Conservation (phyloP, 2,113 vertebrate genomes). For the Xyliphius kryptos region DNA sequence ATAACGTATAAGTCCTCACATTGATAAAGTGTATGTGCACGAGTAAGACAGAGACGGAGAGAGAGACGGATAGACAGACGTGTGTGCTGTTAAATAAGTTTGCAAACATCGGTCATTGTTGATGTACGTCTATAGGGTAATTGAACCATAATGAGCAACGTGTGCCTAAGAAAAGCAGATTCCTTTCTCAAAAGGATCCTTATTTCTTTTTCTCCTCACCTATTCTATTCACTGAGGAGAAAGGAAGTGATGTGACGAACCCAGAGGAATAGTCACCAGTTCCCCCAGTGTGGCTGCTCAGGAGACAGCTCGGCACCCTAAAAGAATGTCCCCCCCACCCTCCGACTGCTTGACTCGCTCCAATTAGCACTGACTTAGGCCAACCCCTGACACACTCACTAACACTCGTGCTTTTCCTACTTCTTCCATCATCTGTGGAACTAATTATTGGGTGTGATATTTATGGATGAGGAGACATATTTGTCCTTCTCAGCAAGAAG, state of each 20-base stretch:
- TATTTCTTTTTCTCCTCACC: conserved; percentile 14
- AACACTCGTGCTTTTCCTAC: conserved; percentile 1
- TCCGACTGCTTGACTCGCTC: conserved; percentile 68
- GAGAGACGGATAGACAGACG: no score
- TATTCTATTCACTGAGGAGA: conserved; percentile 38
- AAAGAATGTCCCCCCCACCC: conserved; percentile 70
- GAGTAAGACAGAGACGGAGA: no score
- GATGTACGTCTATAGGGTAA: conserved; percentile 47
- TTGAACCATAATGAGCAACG: conserved; percentile 64
- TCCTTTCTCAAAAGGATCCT: conserved; percentile 51
- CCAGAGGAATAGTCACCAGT: conserved; percentile 35
- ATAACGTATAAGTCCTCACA: no score
- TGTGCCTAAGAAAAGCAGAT: conserved; percentile 54
- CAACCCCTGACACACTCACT: conserved; percentile 27
- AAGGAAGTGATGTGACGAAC: conserved; percentile 44
- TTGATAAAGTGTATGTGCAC: no score
- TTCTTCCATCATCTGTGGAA: conserved; percentile 14
- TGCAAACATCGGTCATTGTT: conserved; percentile 49
- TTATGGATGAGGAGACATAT: no score
- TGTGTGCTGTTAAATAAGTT: conserved; percentile 51
- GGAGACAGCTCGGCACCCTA: conserved; percentile 69
- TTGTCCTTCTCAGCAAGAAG: no score
- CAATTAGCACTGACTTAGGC: conserved; percentile 65
- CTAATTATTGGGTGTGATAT: conserved; percentile 15
- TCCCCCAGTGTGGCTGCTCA: conserved; percentile 61